A percentile compares a stretch with the other conserved stretches of the same genome.
Evolutionary conservation across 2,888 invertebrate species (phyloP).

Genomic region (Callimorpha dominula): DNA sequence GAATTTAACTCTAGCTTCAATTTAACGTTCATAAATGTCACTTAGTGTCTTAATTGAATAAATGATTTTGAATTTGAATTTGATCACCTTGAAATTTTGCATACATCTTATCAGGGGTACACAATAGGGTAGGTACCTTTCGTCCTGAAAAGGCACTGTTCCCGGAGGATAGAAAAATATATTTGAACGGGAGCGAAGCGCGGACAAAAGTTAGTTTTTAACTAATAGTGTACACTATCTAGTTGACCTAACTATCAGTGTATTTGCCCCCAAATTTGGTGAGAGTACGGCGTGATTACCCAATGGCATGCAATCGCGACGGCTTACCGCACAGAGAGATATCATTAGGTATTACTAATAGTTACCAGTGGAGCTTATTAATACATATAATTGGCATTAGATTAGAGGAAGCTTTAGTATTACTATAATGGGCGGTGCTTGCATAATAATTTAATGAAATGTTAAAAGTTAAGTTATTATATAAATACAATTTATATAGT

Average conservation of each 20-base stretch:
- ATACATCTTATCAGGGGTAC: too few species aligned
- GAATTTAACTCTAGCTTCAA: too few species aligned
- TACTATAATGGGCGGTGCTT: background rate
- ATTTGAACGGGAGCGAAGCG: too few species aligned
- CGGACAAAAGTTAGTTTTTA: too few species aligned
- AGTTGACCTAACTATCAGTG: conserved; percentile 31
- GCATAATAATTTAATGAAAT: background rate
- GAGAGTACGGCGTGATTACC: conserved; percentile 59
- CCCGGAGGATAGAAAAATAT: too few species aligned
- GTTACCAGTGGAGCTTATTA: background rate
- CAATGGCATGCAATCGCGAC: conserved; percentile 61
- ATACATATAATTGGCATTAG: background rate
- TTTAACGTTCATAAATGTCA: too few species aligned
- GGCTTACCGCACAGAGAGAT: conserved; percentile 14
- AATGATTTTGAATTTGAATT: too few species aligned
- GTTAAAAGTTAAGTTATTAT: background rate
- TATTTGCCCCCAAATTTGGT: conserved; percentile 56
- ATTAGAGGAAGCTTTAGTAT: background rate
- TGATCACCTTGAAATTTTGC: too few species aligned
- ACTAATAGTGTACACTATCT: conserved; percentile 17
- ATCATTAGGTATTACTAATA: background rate
- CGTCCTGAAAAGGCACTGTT: too few species aligned
- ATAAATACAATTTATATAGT: too few species aligned
- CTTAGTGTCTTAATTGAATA: too few species aligned
- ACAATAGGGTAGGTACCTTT: too few species aligned